Evolutionary conservation across 2,113 vertebrate species (phyloP).

Genomic region (Caretta caretta): DNA sequence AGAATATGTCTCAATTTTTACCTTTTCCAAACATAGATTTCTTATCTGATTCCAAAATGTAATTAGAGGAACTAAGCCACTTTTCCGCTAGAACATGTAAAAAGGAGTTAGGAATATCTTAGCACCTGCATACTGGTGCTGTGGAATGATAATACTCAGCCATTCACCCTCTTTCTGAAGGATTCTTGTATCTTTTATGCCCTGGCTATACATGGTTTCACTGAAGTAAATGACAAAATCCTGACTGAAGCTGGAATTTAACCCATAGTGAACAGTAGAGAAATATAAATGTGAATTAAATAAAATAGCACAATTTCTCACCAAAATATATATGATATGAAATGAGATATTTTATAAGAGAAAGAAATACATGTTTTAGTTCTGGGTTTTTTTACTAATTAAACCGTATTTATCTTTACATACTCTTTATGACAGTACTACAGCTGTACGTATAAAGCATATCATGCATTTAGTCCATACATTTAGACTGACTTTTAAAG

Average conservation of each 20-base stretch:
- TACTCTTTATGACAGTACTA: not conserved
- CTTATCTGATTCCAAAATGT: not conserved
- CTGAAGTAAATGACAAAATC: constrained; percentile 22
- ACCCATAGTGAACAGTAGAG: not conserved
- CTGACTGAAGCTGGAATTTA: constrained; percentile 37
- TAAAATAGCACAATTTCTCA: not conserved
- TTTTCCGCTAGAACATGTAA: not conserved
- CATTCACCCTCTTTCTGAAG: too few relatives aligned
- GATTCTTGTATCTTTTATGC: not conserved
- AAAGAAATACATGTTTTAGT: not conserved
- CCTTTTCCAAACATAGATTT: not conserved
- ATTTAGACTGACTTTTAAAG: not conserved
- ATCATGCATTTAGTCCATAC: not conserved
- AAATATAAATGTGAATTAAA: not conserved
- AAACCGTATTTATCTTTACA: not conserved
- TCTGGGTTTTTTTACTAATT: not conserved
- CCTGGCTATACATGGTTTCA: not conserved
- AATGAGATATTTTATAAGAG: not conserved
- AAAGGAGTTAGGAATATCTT: not conserved
- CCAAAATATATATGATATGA: not conserved
- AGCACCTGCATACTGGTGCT: not conserved
- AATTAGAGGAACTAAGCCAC: too few relatives aligned
- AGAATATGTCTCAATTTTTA: not conserved
- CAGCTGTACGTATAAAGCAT: not conserved
- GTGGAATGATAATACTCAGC: too few relatives aligned